These are phyloP conservation scores for Barbus barbus DNA, from an alignment of 2,113 vertebrate species.

Conservation along the genomic window DNA sequence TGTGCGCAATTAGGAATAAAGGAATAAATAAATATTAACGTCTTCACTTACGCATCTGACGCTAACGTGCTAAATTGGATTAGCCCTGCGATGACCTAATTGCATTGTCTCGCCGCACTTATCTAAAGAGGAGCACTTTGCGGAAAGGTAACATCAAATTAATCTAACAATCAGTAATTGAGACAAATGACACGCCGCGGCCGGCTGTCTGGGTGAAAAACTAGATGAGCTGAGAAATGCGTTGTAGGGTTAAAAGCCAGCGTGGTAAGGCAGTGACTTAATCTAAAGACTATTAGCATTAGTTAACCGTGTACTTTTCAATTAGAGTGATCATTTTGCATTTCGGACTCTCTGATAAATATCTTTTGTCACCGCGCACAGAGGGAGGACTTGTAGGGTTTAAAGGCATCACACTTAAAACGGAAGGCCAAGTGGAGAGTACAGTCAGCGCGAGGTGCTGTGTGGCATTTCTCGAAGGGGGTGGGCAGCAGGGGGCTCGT, in stretches of 20 bases:
- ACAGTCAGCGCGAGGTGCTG: slow-evolving; percentile 15
- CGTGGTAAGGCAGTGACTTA: slow-evolving; percentile 53
- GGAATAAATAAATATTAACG: slow-evolving; percentile 65
- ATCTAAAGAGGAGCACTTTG: slow-evolving; percentile 50
- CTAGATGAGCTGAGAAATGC: slow-evolving; percentile 55
- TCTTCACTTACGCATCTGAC: slow-evolving; percentile 55
- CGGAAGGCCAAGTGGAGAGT: slow-evolving; percentile 38
- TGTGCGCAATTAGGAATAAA: slow-evolving; percentile 61
- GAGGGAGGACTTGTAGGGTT: not conserved
- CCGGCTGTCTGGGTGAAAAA: slow-evolving; percentile 57
- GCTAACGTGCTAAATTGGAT: slow-evolving; percentile 59
- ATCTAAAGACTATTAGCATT: slow-evolving; percentile 60
- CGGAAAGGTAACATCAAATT: slow-evolving; percentile 58
- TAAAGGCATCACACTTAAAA: slow-evolving; percentile 29
- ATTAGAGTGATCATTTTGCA: slow-evolving; percentile 57
- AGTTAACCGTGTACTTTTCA: slow-evolving; percentile 61
- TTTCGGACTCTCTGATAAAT: slow-evolving; percentile 52
- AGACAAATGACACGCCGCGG: slow-evolving; percentile 59
- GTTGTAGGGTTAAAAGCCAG: slow-evolving; percentile 57
- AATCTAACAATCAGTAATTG: slow-evolving; percentile 63
- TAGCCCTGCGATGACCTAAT: slow-evolving; percentile 52
- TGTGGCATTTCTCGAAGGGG: slow-evolving; percentile 46
- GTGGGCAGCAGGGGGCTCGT: slow-evolving; percentile 26
- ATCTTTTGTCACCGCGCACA: slow-evolving; percentile 38
- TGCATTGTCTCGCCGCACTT: slow-evolving; percentile 41